Base-by-base conservation (phyloP, 2,888 invertebrate genomes). In the Nasonovia ribisnigri region DNA sequence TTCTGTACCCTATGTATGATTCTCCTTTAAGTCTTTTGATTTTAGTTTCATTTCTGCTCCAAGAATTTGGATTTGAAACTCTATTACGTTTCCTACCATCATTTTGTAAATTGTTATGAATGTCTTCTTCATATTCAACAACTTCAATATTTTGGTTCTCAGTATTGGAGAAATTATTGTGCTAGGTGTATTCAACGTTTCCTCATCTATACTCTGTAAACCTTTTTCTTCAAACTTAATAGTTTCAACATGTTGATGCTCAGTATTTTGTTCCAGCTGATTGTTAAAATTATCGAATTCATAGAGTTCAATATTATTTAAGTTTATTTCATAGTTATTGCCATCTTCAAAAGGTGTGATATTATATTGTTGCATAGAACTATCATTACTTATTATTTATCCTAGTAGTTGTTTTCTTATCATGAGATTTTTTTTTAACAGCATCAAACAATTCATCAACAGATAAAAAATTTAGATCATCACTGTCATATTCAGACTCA, bases 161-260 rank as follows among this genome's bases (percentile, higher is more conserved):
- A 54, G 54, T 54, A 54, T 54, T 54, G 54, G 24, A 54, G 84
- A 84, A 84, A 84, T 84, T 84, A 84, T 84, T 84, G 84, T 84
- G 84, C 84, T 84, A 84, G 84, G 84, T 36, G 84, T 84, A 84
- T 84, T 84, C 84, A 84, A 84, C 84, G 84, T 84, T 84, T 84
- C 20, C 84, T 84, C 84, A 36, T 36, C 84, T 84, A 84, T 36
- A 84, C 84, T 84, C 84, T 42, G 42, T 84, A 36, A 36, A 36
- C 36, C 20, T 84, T 84, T 84, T 84, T 36, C 42, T 36, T 84
- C 36, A 84, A 42, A 84, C 84, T 84, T 42, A 84, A 84, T 84
- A 84, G 84, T 84, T 84, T 84, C 42, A 84, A 84, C 84, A n/a
- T 36, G n/a, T 84, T 84, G 42, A 84, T 84, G 84, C 42, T 84